Evolutionary conservation across 2,888 invertebrate genomes (phyloP).

Genomic region (Nasonia oneida): DNA sequence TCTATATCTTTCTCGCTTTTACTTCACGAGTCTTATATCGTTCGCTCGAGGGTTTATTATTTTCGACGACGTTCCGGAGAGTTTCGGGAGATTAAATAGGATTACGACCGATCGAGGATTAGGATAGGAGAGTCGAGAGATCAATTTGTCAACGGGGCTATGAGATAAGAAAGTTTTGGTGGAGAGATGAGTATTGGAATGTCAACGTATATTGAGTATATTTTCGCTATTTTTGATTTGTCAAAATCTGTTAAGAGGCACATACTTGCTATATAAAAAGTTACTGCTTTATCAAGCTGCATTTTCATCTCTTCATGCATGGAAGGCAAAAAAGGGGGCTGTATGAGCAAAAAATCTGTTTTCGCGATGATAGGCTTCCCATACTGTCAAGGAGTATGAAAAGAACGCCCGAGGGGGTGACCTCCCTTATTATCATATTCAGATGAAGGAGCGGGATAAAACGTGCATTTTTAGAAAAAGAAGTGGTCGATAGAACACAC

Average conservation of each 20-base stretch:
- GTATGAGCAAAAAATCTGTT: slow-evolving; percentile 3
- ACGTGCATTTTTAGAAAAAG: background rate
- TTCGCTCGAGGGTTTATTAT: background rate
- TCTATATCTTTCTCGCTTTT: background rate
- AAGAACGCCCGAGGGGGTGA: background rate
- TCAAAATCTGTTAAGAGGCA: background rate
- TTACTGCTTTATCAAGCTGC: background rate
- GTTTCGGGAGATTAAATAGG: background rate
- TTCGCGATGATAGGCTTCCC: background rate
- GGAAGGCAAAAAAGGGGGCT: background rate
- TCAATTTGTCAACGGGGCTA: background rate
- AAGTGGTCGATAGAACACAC: background rate
- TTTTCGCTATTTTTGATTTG: background rate
- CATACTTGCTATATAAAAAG: background rate
- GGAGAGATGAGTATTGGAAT: background rate
- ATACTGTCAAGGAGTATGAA: slow-evolving; percentile 15
- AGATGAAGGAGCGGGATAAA: slow-evolving; percentile 29
- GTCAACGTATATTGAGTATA: too few species aligned
- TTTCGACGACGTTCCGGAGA: background rate
- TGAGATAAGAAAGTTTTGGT: background rate
- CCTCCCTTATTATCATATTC: slow-evolving; percentile 49
- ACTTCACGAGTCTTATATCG: background rate
- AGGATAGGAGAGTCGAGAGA: background rate
- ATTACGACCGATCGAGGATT: slow-evolving; percentile 4
- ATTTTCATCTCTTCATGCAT: background rate